Evolutionary conservation across 2,797 vertebrate genomes (phyloP).

Genomic region (Loris lydekkerianus): DNA sequence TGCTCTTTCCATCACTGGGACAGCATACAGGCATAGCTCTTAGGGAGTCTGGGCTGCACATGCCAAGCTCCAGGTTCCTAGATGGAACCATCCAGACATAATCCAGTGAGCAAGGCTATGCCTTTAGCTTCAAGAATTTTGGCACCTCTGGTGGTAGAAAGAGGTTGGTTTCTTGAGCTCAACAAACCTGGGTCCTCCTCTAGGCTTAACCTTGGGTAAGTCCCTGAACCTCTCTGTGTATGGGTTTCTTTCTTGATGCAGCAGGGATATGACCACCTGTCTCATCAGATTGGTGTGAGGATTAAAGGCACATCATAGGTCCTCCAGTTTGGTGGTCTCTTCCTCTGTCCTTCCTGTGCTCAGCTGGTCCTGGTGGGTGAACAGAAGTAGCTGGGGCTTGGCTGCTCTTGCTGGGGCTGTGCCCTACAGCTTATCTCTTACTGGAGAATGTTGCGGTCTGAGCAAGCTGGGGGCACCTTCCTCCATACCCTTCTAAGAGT

Average conservation of each 20-base stretch:
- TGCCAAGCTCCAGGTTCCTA: not conserved
- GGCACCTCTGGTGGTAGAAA: not conserved
- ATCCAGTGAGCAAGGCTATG: not conserved
- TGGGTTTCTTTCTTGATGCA: not conserved
- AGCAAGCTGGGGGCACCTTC: not conserved
- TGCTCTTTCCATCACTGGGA: not conserved
- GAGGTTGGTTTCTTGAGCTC: not conserved
- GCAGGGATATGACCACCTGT: not conserved
- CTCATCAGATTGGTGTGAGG: not conserved
- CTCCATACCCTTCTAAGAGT: not conserved
- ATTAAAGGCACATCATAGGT: not conserved
- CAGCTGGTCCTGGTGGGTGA: not conserved
- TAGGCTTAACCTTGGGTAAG: not conserved
- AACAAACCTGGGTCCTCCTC: not conserved
- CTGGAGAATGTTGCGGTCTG: not conserved
- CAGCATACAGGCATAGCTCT: not conserved
- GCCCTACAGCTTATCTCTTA: not conserved
- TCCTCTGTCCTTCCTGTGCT: not conserved
- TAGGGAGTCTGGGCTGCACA: not conserved
- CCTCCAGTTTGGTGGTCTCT: not conserved
- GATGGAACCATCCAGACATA: not conserved
- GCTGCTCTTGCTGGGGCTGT: not conserved
- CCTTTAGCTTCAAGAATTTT: not conserved
- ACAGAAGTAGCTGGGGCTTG: not conserved
- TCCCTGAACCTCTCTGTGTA: not conserved